Evolutionary conservation across 2,888 invertebrate genomes (phyloP), one percentile per base, ranked within the genome.

Genomic region (Chrysolina haemoptera): DNA sequence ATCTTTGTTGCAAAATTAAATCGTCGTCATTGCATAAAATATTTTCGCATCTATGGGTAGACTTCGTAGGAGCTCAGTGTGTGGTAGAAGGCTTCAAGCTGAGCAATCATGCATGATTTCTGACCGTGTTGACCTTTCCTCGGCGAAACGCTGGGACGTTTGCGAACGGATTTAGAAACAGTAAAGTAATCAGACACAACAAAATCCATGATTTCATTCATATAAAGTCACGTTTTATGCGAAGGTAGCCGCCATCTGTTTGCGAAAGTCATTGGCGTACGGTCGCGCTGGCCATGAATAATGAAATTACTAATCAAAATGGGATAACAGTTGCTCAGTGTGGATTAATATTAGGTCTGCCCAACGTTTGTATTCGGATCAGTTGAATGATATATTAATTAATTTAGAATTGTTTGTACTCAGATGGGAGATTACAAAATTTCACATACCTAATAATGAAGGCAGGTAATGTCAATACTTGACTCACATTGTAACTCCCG

Each of bases 51-150:
- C 14, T 46, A 35, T 35, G 8, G 35, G 20, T 18, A 40, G 40
- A 63, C 63, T 14, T 40, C 16, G 64, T 59, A 62, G 16, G 18
- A 22, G 43, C 70, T 53, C 48, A 14, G 14, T 59, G 35, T 48
- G 66, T 48, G 27, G 14, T 50, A 48, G 66, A 46, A 35, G n/a
- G n/a, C 50, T 46, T 48, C 22, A 48, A 22, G n/a, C 48, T 50
- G 27, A 66, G 50, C 66, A 66, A 18, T 66, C 50, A 66, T 66
- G 50, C 66, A 48, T 66, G 48, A 22, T 27, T 66, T 66, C 22
- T 66, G 66, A 66, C 66, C 66, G 43, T 27, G 48, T 35, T 66
- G 66, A 66, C 66, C 50, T 66, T 66, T 66, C 53, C 46, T 22
- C 14, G 18, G 35, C 27, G 22, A 43, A 64, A 41, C 35, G 41